These are phyloP conservation scores for Camelus dromedarius DNA, from an alignment of 2,113 vertebrate species.

Conservation along the genomic window DNA sequence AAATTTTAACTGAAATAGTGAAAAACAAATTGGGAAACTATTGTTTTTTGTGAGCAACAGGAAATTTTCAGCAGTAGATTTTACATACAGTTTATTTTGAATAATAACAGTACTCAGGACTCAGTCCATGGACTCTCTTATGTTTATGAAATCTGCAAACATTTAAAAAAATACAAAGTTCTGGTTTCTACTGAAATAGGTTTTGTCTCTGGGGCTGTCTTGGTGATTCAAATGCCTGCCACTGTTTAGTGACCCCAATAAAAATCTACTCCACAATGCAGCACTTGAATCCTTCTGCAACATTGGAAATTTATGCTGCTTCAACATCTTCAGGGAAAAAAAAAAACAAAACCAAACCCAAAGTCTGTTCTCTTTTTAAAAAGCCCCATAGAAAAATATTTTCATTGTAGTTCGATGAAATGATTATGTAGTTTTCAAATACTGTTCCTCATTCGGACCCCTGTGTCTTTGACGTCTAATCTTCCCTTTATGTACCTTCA, in stretches of 20 bases:
- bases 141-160: background rate
- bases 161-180: background rate
- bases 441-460: background rate
- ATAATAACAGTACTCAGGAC: background rate
- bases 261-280: background rate
- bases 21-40: background rate
- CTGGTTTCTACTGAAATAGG: background rate
- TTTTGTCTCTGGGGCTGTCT: background rate
- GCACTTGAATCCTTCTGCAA: background rate
- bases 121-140: background rate
- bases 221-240: background rate
- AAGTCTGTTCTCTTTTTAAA: background rate
- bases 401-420: background rate
- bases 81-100: background rate
- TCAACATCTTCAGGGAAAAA: background rate
- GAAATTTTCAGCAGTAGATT: background rate
- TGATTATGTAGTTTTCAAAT: background rate
- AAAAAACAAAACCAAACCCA: background rate
- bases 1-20: background rate
- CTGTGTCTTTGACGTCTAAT: background rate
- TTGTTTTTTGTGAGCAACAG: background rate
- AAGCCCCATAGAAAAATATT: background rate
- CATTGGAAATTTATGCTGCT: background rate
- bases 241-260: background rate
- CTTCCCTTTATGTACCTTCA: background rate